Evolutionary conservation across 1,140 invertebrate species (phyloP).

Genomic region (Diachasma alloeum): DNA sequence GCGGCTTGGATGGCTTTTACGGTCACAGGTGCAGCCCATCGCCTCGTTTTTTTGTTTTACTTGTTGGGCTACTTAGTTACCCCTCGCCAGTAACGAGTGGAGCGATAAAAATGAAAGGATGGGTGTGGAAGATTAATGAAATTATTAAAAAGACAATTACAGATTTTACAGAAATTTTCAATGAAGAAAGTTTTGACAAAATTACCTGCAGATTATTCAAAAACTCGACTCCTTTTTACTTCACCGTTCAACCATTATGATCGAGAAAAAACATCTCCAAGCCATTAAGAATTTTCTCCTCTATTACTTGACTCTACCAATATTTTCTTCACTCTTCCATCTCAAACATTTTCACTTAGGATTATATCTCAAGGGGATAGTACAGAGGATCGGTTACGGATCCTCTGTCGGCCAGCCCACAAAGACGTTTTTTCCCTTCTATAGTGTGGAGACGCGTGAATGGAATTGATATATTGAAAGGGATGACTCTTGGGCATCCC

Average conservation of each 20-base stretch:
- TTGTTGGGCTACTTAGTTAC: background rate
- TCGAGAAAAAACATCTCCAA: background rate
- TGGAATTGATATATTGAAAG: conserved; percentile 3
- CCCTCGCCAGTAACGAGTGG: background rate
- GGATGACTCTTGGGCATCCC: background rate
- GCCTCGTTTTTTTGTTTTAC: background rate
- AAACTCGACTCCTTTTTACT: too few species aligned
- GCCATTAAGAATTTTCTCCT: background rate
- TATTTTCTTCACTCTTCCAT: background rate
- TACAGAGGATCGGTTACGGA: background rate
- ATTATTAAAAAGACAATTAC: background rate
- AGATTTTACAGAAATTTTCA: too few species aligned
- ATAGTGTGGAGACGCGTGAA: background rate
- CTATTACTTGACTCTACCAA: background rate
- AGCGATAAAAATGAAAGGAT: background rate
- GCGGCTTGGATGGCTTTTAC: background rate
- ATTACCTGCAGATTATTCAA: too few species aligned
- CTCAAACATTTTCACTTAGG: background rate
- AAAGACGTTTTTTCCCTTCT: background rate
- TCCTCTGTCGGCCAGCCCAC: background rate
- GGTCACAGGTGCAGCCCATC: background rate
- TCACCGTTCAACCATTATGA: too few species aligned
- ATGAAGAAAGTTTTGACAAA: too few species aligned
- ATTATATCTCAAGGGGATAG: background rate
- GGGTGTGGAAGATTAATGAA: background rate